A percentile compares a stretch with the other conserved stretches of the same genome.
Evolutionary conservation across 2,888 invertebrate genomes (phyloP).

Genomic region (Ctena decussata): DNA sequence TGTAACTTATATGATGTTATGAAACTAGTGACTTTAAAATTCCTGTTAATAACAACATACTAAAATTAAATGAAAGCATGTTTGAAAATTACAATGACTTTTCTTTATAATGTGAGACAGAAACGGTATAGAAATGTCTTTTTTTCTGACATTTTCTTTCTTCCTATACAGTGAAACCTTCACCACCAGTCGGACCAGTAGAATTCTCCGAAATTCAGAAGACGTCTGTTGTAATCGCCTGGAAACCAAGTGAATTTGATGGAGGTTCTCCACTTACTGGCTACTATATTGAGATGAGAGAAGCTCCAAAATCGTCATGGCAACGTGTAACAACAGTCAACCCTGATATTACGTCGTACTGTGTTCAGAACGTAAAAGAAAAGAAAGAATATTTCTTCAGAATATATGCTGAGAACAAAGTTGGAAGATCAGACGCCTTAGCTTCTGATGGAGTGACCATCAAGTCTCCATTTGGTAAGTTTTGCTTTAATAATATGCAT

Average conservation of each 20-base stretch:
- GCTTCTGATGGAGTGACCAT: constrained; percentile 78
- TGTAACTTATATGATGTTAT: too few species aligned
- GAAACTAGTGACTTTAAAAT: too few species aligned
- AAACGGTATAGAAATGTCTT: too few species aligned
- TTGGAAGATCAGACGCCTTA: constrained; percentile 81
- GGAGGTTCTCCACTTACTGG: constrained; percentile 92
- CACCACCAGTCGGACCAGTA: constrained; percentile 82
- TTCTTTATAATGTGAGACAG: too few species aligned
- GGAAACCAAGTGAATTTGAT: constrained; percentile 92
- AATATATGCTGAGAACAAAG: constrained; percentile 84
- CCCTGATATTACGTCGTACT: constrained; percentile 81
- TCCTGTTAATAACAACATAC: too few species aligned
- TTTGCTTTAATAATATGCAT: too few species aligned
- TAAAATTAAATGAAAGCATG: too few species aligned
- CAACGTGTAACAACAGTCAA: constrained; percentile 97
- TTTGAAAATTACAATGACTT: too few species aligned
- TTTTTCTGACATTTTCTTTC: too few species aligned
- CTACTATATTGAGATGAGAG: constrained; percentile 84
- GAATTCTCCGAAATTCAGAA: constrained; percentile 81
- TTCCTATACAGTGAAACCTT: constrained; percentile 62
- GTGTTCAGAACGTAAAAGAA: constrained; percentile 81
- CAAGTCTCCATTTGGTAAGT: constrained; percentile 82
- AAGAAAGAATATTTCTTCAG: constrained; percentile 87
- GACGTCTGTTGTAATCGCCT: constrained; percentile 81
- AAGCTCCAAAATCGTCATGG: constrained; percentile 88